A percentile compares a stretch with the other conserved stretches of the same genome.
phyloP scores from a whole-genome alignment of 2,888 invertebrate genomes.

The Eupsilia transversa region DNA sequence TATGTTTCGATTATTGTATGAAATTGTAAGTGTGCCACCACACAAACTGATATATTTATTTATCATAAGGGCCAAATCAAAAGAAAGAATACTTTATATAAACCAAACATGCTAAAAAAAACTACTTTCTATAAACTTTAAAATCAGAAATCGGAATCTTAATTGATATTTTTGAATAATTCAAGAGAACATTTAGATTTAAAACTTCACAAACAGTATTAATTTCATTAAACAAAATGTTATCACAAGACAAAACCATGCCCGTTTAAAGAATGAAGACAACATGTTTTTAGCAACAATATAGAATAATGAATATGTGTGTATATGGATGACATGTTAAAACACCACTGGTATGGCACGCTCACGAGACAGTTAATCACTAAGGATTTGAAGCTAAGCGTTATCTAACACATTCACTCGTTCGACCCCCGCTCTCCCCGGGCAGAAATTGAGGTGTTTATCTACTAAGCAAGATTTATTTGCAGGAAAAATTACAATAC shows the following conservation, averaged over 20 bases:
- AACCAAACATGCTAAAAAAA: conserved; percentile 19
- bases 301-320: conserved; percentile 59
- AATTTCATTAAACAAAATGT: conserved; percentile 14
- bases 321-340: conserved; percentile 69
- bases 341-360: conserved; percentile 82
- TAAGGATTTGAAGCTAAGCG: conserved; percentile 82
- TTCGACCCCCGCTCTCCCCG: conserved; percentile 67
- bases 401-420: conserved; percentile 76
- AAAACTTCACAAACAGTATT: conserved; percentile 18
- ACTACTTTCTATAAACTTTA: background rate
- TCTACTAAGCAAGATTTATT: conserved; percentile 35
- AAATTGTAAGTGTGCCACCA: conserved; percentile 1
- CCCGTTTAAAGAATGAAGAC: conserved; percentile 48
- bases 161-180: background rate
- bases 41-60: background rate
- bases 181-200: background rate
- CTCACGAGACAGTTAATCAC: conserved; percentile 84
- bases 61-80: background rate
- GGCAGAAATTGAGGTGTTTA: conserved; percentile 51
- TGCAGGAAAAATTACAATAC: conserved; percentile 28
- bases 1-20: conserved; percentile 29
- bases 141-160: background rate
- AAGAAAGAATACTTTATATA: background rate
- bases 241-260: conserved; percentile 55
- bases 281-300: conserved; percentile 45